Evolutionary conservation across 2,113 vertebrate genomes (phyloP), one percentile per base, ranked within the genome.

Genomic region (Phalacrocorax aristotelis): DNA sequence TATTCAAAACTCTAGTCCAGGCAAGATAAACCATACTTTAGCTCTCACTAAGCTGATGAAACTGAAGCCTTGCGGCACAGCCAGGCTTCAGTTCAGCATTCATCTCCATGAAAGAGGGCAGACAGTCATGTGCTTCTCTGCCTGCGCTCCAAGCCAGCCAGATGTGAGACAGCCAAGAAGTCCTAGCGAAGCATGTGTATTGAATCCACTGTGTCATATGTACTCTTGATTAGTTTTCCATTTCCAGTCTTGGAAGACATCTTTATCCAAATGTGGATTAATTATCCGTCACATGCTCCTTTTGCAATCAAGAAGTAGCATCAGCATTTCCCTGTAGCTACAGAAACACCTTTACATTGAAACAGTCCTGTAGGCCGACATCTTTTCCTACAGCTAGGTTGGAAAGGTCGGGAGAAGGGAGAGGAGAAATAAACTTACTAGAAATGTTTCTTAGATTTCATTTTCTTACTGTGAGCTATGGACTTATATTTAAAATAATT

Each of bases 81-180:
- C n/a, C 57, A 68, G 64, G 71, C 76, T 95, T 65, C 83, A 55
- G 46, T 55, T 87, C 95, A 92, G 76, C 3, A 4, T 36, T 44
- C 0, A 0, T 30, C 72, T 87, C 83, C 51, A 12, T 29, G 60
- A 77, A 83, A 58, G 51, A 76, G 86, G 51, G 80, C 83, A 89
- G 86, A 40, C 72, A 83, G 85, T 70, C 86, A 42, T 32, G 48
- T 70, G 83, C 26, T 5, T 72, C 64, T 91, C 68, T 74, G 88
- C 93, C 69, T 83, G 88, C 1, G 3, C 72, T 94, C 87, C 52
- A 58, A 86, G 61, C 68, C 87, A 62, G 80, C 25, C 94, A 96
- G 91, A 89, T 75, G 93, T 71, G 83, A 93, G 72, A 69, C 77
- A 79, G 94, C 75, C 94, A 95, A 90, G 29, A 82, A 85, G 44